Evolutionary conservation across 1,140 invertebrate species (phyloP).

Genomic region (Tetramorium parvispinum): DNA sequence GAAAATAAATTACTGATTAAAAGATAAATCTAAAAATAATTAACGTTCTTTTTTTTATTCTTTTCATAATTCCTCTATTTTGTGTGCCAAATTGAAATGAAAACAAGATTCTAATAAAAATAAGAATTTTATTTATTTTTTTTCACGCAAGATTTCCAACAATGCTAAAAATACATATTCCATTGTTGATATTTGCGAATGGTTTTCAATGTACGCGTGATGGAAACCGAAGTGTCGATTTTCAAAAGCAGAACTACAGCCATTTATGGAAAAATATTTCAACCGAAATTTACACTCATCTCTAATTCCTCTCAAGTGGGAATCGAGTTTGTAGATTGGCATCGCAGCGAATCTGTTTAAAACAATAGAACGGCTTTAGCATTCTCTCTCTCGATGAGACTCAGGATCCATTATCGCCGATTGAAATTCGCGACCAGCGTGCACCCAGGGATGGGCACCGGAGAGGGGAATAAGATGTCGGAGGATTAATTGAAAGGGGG

Average conservation of each 20-base stretch:
- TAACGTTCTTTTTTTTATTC: not conserved
- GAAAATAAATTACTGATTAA: not conserved
- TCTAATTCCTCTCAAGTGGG: constrained; percentile 29
- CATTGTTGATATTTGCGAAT: constrained; percentile 1
- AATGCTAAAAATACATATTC: constrained; percentile 3
- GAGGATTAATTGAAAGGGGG: constrained; percentile 68
- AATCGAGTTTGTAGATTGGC: not conserved
- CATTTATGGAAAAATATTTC: not conserved
- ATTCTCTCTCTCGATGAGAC: not conserved
- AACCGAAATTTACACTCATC: constrained; percentile 20
- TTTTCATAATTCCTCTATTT: not conserved
- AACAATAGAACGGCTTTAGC: constrained; percentile 32
- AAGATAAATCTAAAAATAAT: not conserved
- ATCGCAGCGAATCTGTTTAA: constrained; percentile 14
- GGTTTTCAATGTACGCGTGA: not conserved
- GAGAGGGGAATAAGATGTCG: constrained; percentile 14
- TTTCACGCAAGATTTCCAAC: not conserved
- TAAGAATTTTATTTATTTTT: not conserved
- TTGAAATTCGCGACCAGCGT: constrained; percentile 38
- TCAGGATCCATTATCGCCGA: not conserved
- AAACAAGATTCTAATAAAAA: not conserved
- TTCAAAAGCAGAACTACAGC: not conserved
- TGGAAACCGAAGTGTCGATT: not conserved
- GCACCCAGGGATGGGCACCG: not conserved
- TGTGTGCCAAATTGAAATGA: not conserved